Evolutionary conservation across 2,113 vertebrate genomes (phyloP).

Genomic region (Oreochromis tanganicae): DNA sequence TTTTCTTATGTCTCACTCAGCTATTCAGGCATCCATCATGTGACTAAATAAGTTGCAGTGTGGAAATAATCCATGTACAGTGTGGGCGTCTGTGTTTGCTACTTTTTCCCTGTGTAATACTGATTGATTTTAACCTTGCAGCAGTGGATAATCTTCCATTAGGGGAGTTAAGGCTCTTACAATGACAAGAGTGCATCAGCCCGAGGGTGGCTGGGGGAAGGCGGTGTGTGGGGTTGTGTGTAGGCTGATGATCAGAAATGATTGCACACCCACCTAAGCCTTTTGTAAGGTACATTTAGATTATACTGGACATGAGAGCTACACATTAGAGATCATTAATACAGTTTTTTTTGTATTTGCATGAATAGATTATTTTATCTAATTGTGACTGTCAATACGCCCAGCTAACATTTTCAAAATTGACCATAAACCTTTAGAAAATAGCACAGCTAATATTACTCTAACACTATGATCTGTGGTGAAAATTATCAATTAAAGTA

Average conservation of each 20-base stretch:
- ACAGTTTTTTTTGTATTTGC: not conserved
- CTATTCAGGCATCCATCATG: not conserved
- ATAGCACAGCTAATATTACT: not conserved
- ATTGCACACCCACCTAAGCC: not conserved
- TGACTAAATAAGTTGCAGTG: not conserved
- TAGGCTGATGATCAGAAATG: not conserved
- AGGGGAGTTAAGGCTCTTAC: not conserved
- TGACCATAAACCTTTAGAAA: not conserved
- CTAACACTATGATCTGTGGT: not conserved
- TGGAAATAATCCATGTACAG: not conserved
- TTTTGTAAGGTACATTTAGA: not conserved
- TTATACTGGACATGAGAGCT: not conserved
- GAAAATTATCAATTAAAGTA: not conserved
- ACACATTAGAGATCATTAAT: not conserved
- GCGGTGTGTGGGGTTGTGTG: not conserved
- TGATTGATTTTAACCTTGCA: not conserved
- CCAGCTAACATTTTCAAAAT: not conserved
- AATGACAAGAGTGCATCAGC: not conserved
- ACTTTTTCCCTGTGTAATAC: not conserved
- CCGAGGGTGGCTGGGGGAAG: not conserved
- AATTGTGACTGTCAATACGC: not conserved
- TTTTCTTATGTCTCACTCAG: not conserved
- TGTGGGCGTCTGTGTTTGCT: not conserved
- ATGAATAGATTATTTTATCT: not conserved
- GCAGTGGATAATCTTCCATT: not conserved